These are phyloP conservation scores for Maniola jurtina DNA, from an alignment of 1,140 invertebrate species.

Conservation along the genomic window DNA sequence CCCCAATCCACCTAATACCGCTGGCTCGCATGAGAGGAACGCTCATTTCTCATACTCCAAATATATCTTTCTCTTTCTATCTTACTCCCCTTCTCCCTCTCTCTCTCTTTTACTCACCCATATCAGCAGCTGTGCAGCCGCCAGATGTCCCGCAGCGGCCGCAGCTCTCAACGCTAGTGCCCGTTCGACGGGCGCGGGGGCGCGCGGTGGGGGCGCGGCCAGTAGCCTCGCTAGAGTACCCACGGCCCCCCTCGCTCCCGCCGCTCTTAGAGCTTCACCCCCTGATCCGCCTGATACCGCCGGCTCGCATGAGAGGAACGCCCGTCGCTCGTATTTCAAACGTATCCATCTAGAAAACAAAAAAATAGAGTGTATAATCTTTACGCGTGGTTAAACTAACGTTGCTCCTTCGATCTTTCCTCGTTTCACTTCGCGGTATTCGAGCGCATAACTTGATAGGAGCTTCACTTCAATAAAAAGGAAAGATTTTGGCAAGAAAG, in stretches of 20 bases:
- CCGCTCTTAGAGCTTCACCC: constrained; percentile 44
- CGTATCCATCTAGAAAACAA: constrained; percentile 58
- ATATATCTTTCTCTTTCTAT: constrained; percentile 55
- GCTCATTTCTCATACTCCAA: constrained; percentile 66
- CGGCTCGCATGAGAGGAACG: constrained; percentile 47
- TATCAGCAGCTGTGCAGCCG: constrained; percentile 93
- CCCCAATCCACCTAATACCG: constrained; percentile 14
- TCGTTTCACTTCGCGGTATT: too few relatives aligned
- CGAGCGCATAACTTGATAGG: too few relatives aligned
- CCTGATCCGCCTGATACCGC: constrained; percentile 16
- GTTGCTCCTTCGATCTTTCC: too few relatives aligned
- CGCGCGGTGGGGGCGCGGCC: constrained; percentile 47
- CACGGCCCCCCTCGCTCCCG: constrained; percentile 48
- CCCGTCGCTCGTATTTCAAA: constrained; percentile 65
- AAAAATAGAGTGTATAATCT: background rate
- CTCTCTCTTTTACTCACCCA: constrained; percentile 83
- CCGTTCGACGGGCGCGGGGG: constrained; percentile 76
- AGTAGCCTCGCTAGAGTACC: constrained; percentile 43
- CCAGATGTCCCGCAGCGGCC: constrained; percentile 92
- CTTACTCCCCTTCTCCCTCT: background rate
- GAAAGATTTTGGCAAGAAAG: too few relatives aligned
- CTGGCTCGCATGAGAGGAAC: constrained; percentile 46
- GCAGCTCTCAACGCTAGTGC: constrained; percentile 87
- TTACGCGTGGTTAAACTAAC: too few relatives aligned
- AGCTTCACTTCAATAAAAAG: background rate